phyloP scores from a whole-genome alignment of 2,113 vertebrate genomes.

The Hippocampus mohnikei region DNA sequence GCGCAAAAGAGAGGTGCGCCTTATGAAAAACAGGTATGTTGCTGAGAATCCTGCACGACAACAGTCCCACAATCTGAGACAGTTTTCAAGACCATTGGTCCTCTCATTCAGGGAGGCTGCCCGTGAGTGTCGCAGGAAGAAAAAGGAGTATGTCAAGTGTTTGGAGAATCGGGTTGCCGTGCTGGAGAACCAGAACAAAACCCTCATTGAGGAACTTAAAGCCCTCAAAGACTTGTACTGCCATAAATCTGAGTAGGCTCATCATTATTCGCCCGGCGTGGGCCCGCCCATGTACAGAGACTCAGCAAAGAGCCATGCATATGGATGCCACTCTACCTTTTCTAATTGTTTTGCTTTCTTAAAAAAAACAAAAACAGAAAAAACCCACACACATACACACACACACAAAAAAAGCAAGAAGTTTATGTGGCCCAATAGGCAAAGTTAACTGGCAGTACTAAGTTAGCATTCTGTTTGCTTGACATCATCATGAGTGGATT shows the following conservation, averaged over 20 bases:
- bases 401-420: conserved; percentile 22
- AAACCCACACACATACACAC: conserved; percentile 39
- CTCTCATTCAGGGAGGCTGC: conserved; percentile 85
- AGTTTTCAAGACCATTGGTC: background rate
- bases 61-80: background rate
- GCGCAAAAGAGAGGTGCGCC: conserved; percentile 93
- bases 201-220: conserved; percentile 98
- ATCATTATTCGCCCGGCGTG: conserved; percentile 24
- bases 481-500: background rate
- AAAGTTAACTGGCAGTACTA: conserved; percentile 11
- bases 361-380: conserved; percentile 45
- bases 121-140: conserved; percentile 96
- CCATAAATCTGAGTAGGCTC: conserved; percentile 95
- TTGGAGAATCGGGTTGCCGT: conserved; percentile 98
- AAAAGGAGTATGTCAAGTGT: conserved; percentile 99
- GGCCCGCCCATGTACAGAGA: conserved; percentile 78
- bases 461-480: conserved; percentile 6
- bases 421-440: conserved; percentile 33
- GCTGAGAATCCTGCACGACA: background rate
- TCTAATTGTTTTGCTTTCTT: conserved; percentile 84
- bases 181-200: conserved; percentile 99
- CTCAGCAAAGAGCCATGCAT: conserved; percentile 73
- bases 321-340: conserved; percentile 75
- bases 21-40: conserved; percentile 96
- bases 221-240: conserved; percentile 99